phyloP scores from a whole-genome alignment of 1,140 invertebrate species.

The Gryon sp. region DNA sequence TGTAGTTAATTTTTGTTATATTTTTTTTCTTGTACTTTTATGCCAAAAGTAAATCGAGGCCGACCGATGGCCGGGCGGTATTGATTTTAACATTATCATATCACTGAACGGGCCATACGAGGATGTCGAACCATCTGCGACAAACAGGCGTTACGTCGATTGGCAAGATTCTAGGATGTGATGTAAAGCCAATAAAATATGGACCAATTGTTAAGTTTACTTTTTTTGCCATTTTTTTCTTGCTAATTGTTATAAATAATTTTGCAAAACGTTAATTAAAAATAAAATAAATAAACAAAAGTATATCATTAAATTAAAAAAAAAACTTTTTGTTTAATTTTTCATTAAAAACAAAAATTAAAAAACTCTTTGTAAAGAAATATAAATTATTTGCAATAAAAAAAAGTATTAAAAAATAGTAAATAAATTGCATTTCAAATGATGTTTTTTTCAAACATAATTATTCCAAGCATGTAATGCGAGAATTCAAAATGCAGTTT shows the following conservation, averaged over 20 bases:
- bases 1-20: background rate
- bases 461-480: too few species aligned
- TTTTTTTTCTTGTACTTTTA: conserved; percentile 9
- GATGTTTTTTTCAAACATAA: conserved; percentile 2
- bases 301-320: too few species aligned
- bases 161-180: conserved; percentile 17
- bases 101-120: conserved; percentile 22
- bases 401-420: background rate
- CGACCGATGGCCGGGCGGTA: conserved; percentile 21
- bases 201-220: background rate
- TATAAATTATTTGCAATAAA: background rate
- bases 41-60: conserved; percentile 1
- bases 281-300: too few species aligned
- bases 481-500: too few species aligned
- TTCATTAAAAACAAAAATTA: too few species aligned
- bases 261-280: too few species aligned
- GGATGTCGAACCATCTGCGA: conserved; percentile 49
- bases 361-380: background rate
- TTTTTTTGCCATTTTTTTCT: too few species aligned
- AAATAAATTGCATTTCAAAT: background rate
- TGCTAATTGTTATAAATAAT: too few species aligned
- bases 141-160: conserved; percentile 32
- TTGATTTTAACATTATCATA: conserved; percentile 62
- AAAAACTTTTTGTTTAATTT: too few species aligned
- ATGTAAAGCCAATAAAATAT: conserved; percentile 26